phyloP scores from a whole-genome alignment of 1,140 invertebrate genomes.

The Drosophila persimilis region DNA sequence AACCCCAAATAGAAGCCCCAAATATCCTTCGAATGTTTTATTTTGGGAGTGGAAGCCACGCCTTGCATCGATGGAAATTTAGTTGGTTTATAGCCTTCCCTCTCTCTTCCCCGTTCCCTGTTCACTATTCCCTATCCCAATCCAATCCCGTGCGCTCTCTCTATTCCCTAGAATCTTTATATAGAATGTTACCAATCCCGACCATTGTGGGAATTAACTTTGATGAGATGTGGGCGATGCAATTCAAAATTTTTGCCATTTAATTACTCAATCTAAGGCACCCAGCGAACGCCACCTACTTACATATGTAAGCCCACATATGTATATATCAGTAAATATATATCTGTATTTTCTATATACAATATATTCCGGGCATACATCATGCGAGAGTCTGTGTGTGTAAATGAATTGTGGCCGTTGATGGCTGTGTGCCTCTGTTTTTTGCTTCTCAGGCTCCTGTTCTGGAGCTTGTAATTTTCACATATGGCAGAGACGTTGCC shows the following conservation, averaged over 20 bases:
- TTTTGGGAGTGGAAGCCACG: no score
- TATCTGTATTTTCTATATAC: background rate
- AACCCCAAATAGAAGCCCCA: no score
- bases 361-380: background rate
- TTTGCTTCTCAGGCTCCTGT: no score
- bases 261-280: constrained; percentile 53
- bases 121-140: no score
- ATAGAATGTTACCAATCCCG: constrained; percentile 17
- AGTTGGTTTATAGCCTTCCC: no score
- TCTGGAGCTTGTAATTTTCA: constrained; percentile 26
- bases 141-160: no score
- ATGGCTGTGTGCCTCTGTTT: constrained; percentile 6
- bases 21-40: no score
- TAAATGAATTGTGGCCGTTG: constrained; percentile 28
- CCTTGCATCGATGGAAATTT: no score
- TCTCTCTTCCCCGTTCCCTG: no score
- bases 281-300: constrained; percentile 37
- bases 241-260: constrained; percentile 56
- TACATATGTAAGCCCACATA: constrained; percentile 41
- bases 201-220: background rate
- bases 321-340: background rate
- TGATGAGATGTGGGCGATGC: constrained; percentile 24
- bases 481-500: constrained; percentile 18
- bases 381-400: constrained; percentile 5
- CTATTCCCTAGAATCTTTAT: no score